Percentiles rank a stretch among this genome's conserved stretches.
Conservation (phyloP, 2,888 invertebrate genomes). For the Ernsta delagoae region DNA sequence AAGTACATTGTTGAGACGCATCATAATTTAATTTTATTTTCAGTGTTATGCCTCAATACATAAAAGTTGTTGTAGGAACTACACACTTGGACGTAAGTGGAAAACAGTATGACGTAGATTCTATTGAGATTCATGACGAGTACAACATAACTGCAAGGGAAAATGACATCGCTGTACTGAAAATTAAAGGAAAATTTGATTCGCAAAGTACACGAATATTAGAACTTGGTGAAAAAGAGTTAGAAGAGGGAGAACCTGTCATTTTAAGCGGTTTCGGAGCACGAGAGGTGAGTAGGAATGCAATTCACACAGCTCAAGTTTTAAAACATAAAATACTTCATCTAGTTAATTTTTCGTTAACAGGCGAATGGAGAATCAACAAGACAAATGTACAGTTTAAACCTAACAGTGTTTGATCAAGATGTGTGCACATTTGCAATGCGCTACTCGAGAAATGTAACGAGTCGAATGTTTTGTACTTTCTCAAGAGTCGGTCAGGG, state of each 20-base stretch:
- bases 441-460: constrained; percentile 65
- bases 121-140: constrained; percentile 55
- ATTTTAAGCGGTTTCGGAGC: constrained; percentile 72
- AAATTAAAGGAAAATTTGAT: constrained; percentile 58
- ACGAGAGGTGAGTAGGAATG: constrained; percentile 50
- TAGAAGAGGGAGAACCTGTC: constrained; percentile 62
- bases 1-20: neutral
- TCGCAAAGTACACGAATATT: constrained; percentile 52
- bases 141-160: constrained; percentile 55
- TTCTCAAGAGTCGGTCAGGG: constrained; percentile 71
- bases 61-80: constrained; percentile 68
- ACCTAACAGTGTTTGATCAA: constrained; percentile 68
- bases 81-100: constrained; percentile 64
- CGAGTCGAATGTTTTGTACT: constrained; percentile 73
- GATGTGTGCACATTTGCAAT: constrained; percentile 69
- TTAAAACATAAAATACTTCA: no score
- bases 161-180: constrained; percentile 71
- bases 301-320: no score
- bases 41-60: constrained; percentile 61
- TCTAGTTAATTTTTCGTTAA: no score
- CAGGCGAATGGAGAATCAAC: constrained; percentile 65
- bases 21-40: constrained; percentile 42
- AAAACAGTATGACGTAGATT: constrained; percentile 51
- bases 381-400: constrained; percentile 58
- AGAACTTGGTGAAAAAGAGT: constrained; percentile 47